Evolutionary conservation across 2,888 invertebrate genomes (phyloP), one percentile per base, ranked within the genome.

Genomic region (Pammene fasciana): DNA sequence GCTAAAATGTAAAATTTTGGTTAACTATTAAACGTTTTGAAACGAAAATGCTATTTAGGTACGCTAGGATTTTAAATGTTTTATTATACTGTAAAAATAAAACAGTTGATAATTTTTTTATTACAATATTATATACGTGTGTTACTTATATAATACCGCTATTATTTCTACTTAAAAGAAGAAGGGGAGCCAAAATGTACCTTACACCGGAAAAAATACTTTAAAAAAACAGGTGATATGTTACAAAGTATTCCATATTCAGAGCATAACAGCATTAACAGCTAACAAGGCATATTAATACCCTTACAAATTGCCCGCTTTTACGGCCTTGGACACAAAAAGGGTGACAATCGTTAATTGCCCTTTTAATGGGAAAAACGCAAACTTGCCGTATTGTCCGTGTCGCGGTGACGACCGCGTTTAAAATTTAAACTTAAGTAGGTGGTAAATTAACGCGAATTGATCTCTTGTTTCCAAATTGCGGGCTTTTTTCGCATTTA

Each of bases 361-460:
- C 60, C 38, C 54, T 57, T 56, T 70, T 65, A 70, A 70, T 65
- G 68, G 50, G 52, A 48, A 46, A 68, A 65, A 70, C 38, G 70
- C 70, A 48, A 46, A 65, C 59, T 72, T 72, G 70, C 68, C 56
- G 78, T 76, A 80, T 82, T 83, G 82, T 84, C 73, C 74, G 76
- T 79, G 78, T 80, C 26, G 26, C 81, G 72, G 75, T 83, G 86
- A 86, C 84, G 82, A 81, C 80, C 70, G 73, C 79, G 79, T 83
- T 86, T 85, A 84, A 86, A 82, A 79, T 81, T 82, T 81, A 75
- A 85, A 83, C 82, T 85, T 84, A 86, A 86, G 83, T 81, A 81
- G 73, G 77, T 78, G 78, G 83, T 86, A 85, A 86, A 87, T 87
- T 84, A 79, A 78, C 75, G 79, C 79, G 74, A 81, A 83, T 80